A percentile compares a stretch with the other conserved stretches of the same genome.
phyloP scores from a whole-genome alignment of 2,888 invertebrate genomes.

The Andrena camellia region DNA sequence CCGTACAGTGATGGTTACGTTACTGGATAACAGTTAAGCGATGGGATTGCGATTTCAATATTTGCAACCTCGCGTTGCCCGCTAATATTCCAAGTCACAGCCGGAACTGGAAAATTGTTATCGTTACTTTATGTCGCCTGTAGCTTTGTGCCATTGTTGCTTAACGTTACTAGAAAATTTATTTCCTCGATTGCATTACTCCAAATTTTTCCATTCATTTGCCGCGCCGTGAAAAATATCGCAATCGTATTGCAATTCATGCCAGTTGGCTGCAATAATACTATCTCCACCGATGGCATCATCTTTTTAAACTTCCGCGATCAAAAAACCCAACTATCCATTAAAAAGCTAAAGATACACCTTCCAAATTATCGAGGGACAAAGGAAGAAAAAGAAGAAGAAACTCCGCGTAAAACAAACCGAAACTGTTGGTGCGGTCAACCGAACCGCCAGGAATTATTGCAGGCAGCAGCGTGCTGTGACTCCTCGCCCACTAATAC shows the following conservation, averaged over 20 bases:
- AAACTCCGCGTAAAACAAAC: not conserved
- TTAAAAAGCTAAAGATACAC: too few relatives aligned
- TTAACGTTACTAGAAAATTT: not conserved
- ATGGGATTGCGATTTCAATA: constrained; percentile 12
- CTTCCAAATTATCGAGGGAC: not conserved
- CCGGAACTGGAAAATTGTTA: not conserved
- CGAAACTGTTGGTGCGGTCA: not conserved
- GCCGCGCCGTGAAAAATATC: not conserved
- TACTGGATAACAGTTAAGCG: not conserved
- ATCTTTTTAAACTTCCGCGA: not conserved
- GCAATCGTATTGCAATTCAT: constrained; percentile 14
- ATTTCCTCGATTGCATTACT: not conserved
- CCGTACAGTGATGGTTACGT: constrained; percentile 1
- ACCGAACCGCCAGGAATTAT: not conserved
- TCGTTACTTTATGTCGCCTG: not conserved
- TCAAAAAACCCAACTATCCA: not conserved
- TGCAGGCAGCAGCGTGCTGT: constrained; percentile 35
- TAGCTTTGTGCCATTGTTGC: not conserved
- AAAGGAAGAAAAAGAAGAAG: not conserved
- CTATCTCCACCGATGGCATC: not conserved
- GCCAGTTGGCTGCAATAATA: constrained; percentile 46
- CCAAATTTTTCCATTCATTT: not conserved
- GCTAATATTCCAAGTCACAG: not conserved
- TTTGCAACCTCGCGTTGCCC: not conserved
- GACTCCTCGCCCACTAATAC: constrained; percentile 8